Conservation (phyloP, 2,113 vertebrate species). For the Cardinalis cardinalis region DNA sequence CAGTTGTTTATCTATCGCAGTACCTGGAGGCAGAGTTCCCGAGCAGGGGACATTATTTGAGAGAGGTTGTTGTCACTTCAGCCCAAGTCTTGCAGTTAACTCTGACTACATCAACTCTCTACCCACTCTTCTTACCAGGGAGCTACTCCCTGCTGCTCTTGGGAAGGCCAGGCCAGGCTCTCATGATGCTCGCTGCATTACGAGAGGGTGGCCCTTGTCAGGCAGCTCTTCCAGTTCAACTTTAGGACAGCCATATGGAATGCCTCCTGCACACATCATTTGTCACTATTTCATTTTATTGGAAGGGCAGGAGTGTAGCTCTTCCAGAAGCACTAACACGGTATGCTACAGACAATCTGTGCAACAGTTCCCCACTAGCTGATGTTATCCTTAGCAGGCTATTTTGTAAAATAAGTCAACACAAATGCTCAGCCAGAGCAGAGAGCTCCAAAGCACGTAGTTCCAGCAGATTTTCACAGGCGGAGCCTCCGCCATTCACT, state of each 20-base stretch:
- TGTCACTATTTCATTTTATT: background rate
- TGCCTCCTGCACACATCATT: background rate
- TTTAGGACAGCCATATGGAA: background rate
- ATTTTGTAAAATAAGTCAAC: background rate
- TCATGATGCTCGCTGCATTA: fast-evolving
- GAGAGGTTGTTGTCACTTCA: background rate
- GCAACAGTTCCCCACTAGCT: background rate
- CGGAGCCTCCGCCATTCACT: fast-evolving
- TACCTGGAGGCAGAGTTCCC: background rate
- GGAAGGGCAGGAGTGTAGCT: background rate
- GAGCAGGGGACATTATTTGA: background rate
- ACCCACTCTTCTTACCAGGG: background rate
- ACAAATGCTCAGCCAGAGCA: background rate
- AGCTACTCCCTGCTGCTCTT: background rate
- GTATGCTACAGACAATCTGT: background rate
- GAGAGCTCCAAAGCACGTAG: background rate
- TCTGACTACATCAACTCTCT: background rate
- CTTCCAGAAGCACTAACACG: background rate
- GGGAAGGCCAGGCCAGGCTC: background rate
- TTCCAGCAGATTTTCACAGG: background rate
- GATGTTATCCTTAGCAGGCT: background rate
- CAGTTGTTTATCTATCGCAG: background rate
- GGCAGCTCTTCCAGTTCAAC: background rate
- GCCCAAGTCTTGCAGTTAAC: background rate
- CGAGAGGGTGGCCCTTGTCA: background rate